These are phyloP conservation scores for Parauchenoglanis ngamensis DNA, from an alignment of 2,797 vertebrate species.

Conservation along the genomic window DNA sequence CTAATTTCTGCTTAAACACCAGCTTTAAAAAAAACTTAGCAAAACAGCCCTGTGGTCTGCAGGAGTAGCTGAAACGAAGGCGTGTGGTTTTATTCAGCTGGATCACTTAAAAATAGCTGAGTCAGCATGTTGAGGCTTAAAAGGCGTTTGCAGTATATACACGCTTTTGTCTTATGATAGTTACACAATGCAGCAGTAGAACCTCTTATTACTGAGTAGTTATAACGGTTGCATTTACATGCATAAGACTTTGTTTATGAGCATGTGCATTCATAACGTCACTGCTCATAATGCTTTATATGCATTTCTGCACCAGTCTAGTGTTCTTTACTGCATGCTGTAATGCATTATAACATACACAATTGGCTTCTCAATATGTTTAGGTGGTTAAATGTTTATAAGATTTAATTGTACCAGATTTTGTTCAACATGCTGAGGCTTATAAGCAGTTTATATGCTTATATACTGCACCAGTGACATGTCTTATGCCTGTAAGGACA, in stretches of 20 bases:
- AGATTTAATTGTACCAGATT: too few species aligned
- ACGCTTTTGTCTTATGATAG: background rate
- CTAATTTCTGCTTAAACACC: background rate
- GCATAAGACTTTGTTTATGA: background rate
- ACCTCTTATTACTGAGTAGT: background rate
- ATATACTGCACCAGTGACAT: background rate
- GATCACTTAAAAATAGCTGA: background rate
- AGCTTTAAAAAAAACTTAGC: background rate
- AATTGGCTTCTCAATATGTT: too few species aligned
- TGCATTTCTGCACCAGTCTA: background rate
- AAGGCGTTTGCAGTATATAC: background rate
- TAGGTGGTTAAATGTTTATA: too few species aligned
- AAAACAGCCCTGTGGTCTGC: background rate
- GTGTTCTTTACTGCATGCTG: background rate
- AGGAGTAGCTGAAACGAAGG: background rate
- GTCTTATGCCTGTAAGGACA: background rate
- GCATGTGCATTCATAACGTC: too few species aligned
- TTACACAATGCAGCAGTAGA: too few species aligned
- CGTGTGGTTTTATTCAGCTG: background rate
- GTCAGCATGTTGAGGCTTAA: background rate
- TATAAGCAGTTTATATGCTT: background rate
- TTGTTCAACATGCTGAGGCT: background rate
- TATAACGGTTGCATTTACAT: too few species aligned
- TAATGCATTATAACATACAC: background rate
- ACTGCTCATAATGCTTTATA: background rate